phyloP scores from a whole-genome alignment of 2,113 vertebrate species.

The Ophiodon elongatus region DNA sequence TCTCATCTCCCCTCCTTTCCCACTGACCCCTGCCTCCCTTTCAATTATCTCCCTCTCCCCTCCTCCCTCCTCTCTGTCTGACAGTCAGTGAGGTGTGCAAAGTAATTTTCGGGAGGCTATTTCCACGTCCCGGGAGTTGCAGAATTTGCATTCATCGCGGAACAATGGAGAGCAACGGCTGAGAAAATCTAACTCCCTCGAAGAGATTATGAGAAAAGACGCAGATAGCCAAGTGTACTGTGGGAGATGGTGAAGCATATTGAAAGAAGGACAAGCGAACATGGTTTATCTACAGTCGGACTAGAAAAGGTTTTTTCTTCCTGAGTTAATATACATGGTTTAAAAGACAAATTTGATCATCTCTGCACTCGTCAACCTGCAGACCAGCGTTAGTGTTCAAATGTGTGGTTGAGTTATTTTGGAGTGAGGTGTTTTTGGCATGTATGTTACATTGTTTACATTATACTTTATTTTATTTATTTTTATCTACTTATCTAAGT shows the following conservation, averaged over 20 bases:
- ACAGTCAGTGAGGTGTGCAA: slow-evolving; percentile 62
- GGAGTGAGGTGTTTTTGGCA: too few relatives aligned
- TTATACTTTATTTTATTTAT: too few relatives aligned
- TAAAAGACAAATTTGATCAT: slow-evolving; percentile 18
- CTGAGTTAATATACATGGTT: slow-evolving; percentile 13
- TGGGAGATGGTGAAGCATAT: slow-evolving; percentile 14
- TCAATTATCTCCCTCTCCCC: not conserved
- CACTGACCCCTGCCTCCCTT: not conserved
- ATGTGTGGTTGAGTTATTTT: too few relatives aligned
- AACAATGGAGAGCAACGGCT: slow-evolving; percentile 41
- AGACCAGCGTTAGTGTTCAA: too few relatives aligned
- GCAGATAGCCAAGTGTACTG: slow-evolving; percentile 32
- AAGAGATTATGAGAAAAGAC: slow-evolving; percentile 35
- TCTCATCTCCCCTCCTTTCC: not conserved
- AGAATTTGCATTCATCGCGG: slow-evolving; percentile 58
- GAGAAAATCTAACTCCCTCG: slow-evolving; percentile 47
- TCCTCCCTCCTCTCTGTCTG: not conserved
- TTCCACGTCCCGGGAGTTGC: slow-evolving; percentile 26
- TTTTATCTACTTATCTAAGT: too few relatives aligned
- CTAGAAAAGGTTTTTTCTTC: not conserved
- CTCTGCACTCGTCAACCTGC: not conserved
- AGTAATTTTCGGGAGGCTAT: slow-evolving; percentile 59
- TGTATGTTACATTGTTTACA: too few relatives aligned
- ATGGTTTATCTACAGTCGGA: slow-evolving; percentile 20
- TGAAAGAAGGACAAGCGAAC: slow-evolving; percentile 14